A percentile compares a stretch with the other conserved stretches of the same genome.
phyloP scores from a whole-genome alignment of 2,797 vertebrate genomes.

The Phrynocephalus vlangalii region DNA sequence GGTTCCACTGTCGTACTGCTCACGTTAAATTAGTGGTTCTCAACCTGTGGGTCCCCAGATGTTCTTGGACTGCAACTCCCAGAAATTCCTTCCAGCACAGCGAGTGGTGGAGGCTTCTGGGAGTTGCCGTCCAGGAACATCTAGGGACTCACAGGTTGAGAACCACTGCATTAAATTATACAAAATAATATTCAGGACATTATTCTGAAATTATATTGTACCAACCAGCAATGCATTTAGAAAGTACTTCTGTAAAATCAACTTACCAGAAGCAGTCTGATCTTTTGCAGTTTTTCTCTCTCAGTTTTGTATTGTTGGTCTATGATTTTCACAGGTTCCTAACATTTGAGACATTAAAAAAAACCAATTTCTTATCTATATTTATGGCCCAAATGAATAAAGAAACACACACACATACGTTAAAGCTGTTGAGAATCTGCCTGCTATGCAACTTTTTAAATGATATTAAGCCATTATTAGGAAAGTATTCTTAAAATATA shows the following conservation, averaged over 20 bases:
- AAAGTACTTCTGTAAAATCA: not conserved
- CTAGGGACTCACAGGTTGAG: too few relatives aligned
- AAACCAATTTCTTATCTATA: not conserved
- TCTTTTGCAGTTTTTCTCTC: slow-evolving; percentile 94
- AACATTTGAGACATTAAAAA: slow-evolving; percentile 57
- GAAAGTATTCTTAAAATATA: too few relatives aligned
- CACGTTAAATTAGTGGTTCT: too few relatives aligned
- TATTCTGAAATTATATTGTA: not conserved
- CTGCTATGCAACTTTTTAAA: not conserved
- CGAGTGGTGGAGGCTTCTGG: too few relatives aligned
- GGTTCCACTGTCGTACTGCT: too few relatives aligned
- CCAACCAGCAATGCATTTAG: slow-evolving; percentile 26
- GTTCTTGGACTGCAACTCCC: too few relatives aligned
- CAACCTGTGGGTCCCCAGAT: too few relatives aligned
- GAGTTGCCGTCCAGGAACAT: too few relatives aligned
- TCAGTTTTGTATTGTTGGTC: slow-evolving; percentile 89
- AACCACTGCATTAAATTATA: not conserved
- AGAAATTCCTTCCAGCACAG: too few relatives aligned
- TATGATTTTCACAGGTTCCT: slow-evolving; percentile 89
- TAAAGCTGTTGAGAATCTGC: not conserved
- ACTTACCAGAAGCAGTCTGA: slow-evolving; percentile 94
- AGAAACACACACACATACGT: not conserved
- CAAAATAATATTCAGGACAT: not conserved
- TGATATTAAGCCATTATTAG: not conserved
- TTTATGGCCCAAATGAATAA: not conserved